These are phyloP conservation scores for Zosterops japonicus DNA, from an alignment of 2,113 vertebrate species.

Conservation along the genomic window DNA sequence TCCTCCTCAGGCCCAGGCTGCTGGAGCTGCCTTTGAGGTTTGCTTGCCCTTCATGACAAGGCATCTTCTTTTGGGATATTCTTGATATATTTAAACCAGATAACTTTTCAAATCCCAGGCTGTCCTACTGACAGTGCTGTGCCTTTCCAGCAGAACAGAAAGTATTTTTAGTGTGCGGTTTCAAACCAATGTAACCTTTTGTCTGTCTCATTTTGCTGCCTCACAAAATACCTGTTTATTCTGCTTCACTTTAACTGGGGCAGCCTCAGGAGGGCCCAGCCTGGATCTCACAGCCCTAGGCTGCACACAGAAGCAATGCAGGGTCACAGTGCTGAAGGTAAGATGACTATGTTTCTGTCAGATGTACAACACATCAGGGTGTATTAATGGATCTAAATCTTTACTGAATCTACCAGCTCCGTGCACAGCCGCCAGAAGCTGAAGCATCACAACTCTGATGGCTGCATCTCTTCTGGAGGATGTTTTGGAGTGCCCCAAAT, in stretches of 20 bases:
- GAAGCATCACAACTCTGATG: not conserved
- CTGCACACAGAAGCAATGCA: not conserved
- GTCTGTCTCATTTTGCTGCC: not conserved
- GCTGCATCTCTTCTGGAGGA: not conserved
- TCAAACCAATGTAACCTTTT: not conserved
- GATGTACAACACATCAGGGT: fast-evolving
- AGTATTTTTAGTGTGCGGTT: not conserved
- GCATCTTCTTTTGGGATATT: not conserved
- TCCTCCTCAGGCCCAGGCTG: not conserved
- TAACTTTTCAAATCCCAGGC: not conserved
- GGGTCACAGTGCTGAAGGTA: not conserved
- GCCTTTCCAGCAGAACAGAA: not conserved
- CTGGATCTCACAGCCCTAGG: not conserved
- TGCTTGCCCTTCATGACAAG: not conserved
- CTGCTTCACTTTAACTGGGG: not conserved
- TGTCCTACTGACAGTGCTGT: not conserved
- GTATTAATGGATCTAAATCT: not conserved
- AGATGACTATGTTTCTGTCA: fast-evolving
- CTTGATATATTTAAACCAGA: not conserved
- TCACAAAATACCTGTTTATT: not conserved
- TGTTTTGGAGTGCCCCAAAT: not conserved
- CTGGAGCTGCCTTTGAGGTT: not conserved
- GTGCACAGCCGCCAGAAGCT: not conserved
- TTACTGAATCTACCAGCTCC: not conserved
- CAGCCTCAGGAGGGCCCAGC: not conserved